Base-by-base conservation (phyloP, 2,797 vertebrate species). In the Taenioides sp. region DNA sequence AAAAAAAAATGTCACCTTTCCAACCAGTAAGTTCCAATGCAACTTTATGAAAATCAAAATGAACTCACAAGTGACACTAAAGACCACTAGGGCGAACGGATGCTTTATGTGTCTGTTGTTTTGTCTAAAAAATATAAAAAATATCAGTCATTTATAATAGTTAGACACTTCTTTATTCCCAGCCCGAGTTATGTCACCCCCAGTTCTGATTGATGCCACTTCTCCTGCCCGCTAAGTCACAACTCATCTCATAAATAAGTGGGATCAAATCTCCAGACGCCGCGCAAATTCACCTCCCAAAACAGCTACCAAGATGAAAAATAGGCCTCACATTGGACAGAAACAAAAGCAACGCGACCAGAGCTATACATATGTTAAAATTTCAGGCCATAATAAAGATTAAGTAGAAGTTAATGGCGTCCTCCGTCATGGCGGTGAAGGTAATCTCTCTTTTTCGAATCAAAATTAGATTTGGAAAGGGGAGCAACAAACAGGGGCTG, bases 391-490 rank as follows among this genome's bases (percentile, higher is more conserved):
- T 96, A 96, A 97, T 96, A 97, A 96, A 97, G 96, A 97, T 97
- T 97, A 97, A 97, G 96, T 96, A 95, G 94, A 96, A 96, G 94
- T 96, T 95, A 97, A 97, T 97, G 93, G 95, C 95, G 95, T 96
- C 96, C 94, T 92, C 95, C 95, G 96, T 97, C 96, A 97, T 95
- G 95, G 96, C 96, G 93, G 94, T 93, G 94, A 94, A 97, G 94
- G 95, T 97, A 97, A 98, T 98, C 96, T 98, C 95, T 95, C 95
- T 96, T 96, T 95, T 97, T 96, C 94, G 96, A 96, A 96, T 97
- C 96, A 97, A 95, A 97, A 98, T 98, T 96, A 97, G 96, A 98
- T 98, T 97, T 95, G 93, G 95, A 62, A 47, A 96, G 94, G 94
- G 96, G 96, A 93, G 95, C 95, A 97, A 96, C 96, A 97, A 98